A percentile compares a stretch with the other conserved stretches of the same genome.
phyloP scores from a whole-genome alignment of 2,888 invertebrate species.

The Hermaeophaga mercurialis region DNA sequence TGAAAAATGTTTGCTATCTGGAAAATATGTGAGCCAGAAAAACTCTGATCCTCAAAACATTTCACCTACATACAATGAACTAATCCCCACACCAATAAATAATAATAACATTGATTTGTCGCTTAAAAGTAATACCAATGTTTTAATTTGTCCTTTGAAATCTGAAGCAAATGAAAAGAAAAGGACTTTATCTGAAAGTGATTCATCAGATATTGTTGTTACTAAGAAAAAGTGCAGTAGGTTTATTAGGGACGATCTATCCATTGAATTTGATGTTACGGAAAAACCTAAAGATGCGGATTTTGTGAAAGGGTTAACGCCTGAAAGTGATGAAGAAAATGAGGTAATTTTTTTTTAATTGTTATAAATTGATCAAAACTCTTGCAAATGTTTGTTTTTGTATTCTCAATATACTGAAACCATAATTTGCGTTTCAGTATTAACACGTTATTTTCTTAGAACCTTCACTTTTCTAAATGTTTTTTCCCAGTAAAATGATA shows the following conservation, averaged over 20 bases:
- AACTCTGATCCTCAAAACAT: no score
- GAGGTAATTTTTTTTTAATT: constrained; percentile 36
- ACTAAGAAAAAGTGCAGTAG: constrained; percentile 41
- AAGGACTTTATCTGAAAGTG: constrained; percentile 34
- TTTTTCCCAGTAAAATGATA: no score
- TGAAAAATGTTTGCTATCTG: neutral
- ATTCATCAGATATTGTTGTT: constrained; percentile 31
- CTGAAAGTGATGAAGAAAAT: constrained; percentile 34
- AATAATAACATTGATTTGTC: neutral
- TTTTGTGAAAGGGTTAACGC: neutral
- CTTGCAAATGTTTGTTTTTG: no score
- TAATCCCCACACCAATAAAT: neutral
- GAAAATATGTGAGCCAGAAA: neutral
- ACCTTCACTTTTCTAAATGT: no score
- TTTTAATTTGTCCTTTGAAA: constrained; percentile 24
- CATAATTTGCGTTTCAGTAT: no score
- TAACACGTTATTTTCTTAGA: no score
- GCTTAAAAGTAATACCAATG: neutral
- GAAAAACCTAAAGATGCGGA: constrained; percentile 23
- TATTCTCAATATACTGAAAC: no score
- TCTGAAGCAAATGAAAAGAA: constrained; percentile 27
- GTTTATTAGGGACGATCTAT: constrained; percentile 45
- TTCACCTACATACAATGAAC: neutral
- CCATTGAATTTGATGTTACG: constrained; percentile 42
- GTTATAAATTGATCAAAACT: no score